Evolutionary conservation across 2,888 invertebrate species (phyloP), one percentile per base, ranked within the genome.

Genomic region (Andrena camellia): DNA sequence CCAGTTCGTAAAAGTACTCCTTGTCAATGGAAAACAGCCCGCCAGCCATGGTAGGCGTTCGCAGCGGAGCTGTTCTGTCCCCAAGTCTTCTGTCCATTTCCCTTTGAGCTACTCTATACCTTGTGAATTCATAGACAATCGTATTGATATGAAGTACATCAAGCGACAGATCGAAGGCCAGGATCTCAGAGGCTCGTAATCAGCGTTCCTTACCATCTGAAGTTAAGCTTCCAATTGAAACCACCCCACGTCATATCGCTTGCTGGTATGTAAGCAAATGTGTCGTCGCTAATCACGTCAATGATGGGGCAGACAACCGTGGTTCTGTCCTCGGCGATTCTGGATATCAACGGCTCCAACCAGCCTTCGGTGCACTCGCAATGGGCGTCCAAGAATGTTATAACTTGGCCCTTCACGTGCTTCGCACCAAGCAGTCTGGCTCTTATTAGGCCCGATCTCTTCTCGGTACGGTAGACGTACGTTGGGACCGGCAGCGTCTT

Each of bases 231-330:
- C 99, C 99, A 99, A 95, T 99, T 99, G 95, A 99, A 99, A 31
- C 99, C 99, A 84, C 99, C 99, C 99, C 99, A 99, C 0, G 99
- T 99, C 97, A 99, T 99, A 94, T 99, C 99, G 1, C 99, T 99
- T 0, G 99, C 99, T 69, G 99, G 98, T 85, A 99, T 98, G 95
- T 99, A 99, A 94, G 99, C 99, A 94, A 99, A 99, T 4, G 98
- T 98, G 91, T 99, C 99, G 94, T 99, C 99, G 64, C 98, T 99
- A 92, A 99, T 99, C 78, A 99, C 99, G 94, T 99, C 99, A 90
- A 99, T 99, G 89, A 99, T 99, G 8, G 99, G 99, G 94, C 99
- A 99, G 4, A 99, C 99, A 63, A 99, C 99, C 0, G 98, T 97
- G 86, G 97, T 97, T 88, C 98, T 96, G 95, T 99, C 97, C 93